Evolutionary conservation across 2,113 vertebrate species (phyloP).

Genomic region (Solea solea): DNA sequence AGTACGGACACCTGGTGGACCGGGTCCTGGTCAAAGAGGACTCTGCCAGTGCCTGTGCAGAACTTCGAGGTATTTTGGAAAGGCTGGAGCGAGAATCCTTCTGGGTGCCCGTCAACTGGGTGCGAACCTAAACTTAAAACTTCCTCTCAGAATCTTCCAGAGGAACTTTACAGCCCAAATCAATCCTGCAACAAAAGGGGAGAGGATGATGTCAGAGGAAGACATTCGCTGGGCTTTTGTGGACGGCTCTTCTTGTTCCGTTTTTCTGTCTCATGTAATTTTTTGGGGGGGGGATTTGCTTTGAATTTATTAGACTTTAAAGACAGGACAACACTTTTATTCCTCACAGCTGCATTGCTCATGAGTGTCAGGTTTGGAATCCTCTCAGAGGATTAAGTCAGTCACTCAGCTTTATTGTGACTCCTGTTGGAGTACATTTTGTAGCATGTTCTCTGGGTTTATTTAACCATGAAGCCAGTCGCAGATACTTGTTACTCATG

Average conservation of each 20-base stretch:
- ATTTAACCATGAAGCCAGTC: conserved; percentile 20
- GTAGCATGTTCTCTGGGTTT: conserved; percentile 62
- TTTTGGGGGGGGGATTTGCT: conserved; percentile 31
- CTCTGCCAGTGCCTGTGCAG: conserved; percentile 85
- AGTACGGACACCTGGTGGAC: conserved; percentile 92
- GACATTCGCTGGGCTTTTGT: conserved; percentile 12
- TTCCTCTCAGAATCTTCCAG: background rate
- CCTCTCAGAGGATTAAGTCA: conserved; percentile 22
- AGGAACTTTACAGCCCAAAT: conserved; percentile 25
- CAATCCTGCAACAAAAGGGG: conserved; percentile 17
- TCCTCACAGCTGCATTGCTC: conserved; percentile 8
- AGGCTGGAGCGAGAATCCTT: conserved; percentile 87
- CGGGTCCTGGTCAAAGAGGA: conserved; percentile 90
- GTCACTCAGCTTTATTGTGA: conserved; percentile 53
- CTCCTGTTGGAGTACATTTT: conserved; percentile 60
- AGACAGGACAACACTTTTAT: conserved; percentile 3
- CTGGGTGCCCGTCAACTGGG: conserved; percentile 92
- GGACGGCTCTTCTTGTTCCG: background rate
- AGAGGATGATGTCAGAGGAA: conserved; percentile 38
- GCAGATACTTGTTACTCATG: conserved; percentile 46
- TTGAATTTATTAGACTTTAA: conserved; percentile 16
- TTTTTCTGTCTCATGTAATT: conserved; percentile 3
- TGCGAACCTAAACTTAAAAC: conserved; percentile 81
- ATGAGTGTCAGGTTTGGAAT: conserved; percentile 22
- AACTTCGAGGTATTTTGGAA: conserved; percentile 87